These are phyloP conservation scores for Macroramphosus scolopax DNA, from an alignment of 2,797 vertebrate genomes.

Conservation along the genomic window DNA sequence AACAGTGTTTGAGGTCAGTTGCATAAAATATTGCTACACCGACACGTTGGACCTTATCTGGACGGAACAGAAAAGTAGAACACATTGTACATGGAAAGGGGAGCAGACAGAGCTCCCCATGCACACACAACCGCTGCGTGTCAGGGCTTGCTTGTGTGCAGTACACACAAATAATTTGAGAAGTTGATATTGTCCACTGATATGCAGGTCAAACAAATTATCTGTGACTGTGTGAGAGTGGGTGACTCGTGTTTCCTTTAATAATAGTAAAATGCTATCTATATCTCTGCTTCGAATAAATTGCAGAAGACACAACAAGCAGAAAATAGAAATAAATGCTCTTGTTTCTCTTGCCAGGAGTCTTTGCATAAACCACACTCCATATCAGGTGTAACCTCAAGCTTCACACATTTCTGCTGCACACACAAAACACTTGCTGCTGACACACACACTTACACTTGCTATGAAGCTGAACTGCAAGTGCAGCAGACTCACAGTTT, in stretches of 20 bases:
- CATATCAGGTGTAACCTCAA: slow-evolving; percentile 62
- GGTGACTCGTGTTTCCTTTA: not conserved
- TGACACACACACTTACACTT: slow-evolving; percentile 49
- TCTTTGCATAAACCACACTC: slow-evolving; percentile 68
- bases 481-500: slow-evolving; percentile 26
- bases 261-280: no score
- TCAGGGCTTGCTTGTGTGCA: slow-evolving; percentile 44
- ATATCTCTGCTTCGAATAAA: no score
- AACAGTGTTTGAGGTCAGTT: slow-evolving; percentile 5
- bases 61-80: slow-evolving; percentile 25
- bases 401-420: slow-evolving; percentile 50
- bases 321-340: slow-evolving; percentile 39
- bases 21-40: no score
- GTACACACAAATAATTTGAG: slow-evolving; percentile 56
- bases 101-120: slow-evolving; percentile 7
- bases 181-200: slow-evolving; percentile 38
- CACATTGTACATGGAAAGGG: slow-evolving; percentile 31
- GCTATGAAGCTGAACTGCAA: slow-evolving; percentile 27
- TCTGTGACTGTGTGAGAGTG: slow-evolving; percentile 5
- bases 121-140: slow-evolving; percentile 38
- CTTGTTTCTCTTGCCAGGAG: slow-evolving; percentile 34
- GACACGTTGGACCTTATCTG: no score
- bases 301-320: no score
- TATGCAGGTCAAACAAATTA: slow-evolving; percentile 46
- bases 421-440: slow-evolving; percentile 39